phyloP scores from a whole-genome alignment of 2,888 invertebrate genomes.

The Poecilobothrus nobilitatus region DNA sequence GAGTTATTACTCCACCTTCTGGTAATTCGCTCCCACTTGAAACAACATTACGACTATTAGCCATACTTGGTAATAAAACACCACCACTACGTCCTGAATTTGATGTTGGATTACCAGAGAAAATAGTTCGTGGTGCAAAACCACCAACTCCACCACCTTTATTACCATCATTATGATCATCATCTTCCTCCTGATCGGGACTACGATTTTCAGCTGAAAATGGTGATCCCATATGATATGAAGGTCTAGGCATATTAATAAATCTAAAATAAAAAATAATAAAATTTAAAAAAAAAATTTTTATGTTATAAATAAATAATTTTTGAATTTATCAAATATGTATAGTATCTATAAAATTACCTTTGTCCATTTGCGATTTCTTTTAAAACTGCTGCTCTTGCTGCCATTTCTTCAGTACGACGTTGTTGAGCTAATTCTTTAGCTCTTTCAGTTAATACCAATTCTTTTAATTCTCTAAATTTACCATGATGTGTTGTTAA shows the following conservation, averaged over 20 bases:
- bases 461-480: constrained; percentile 71
- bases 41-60: background rate
- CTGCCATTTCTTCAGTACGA: constrained; percentile 63
- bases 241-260: constrained; percentile 2
- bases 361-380: constrained; percentile 53
- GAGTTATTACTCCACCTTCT: constrained; percentile 23
- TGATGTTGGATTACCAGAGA: constrained; percentile 21
- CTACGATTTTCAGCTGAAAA: constrained; percentile 36
- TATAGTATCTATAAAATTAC: no score
- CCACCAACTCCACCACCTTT: constrained; percentile 19
- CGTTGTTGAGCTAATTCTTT: constrained; percentile 68
- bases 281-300: background rate
- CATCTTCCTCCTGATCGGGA: constrained; percentile 28
- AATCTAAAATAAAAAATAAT: constrained; percentile 12
- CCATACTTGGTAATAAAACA: constrained; percentile 23
- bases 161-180: constrained; percentile 22
- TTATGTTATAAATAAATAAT: background rate
- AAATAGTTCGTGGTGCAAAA: constrained; percentile 17
- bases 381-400: constrained; percentile 52
- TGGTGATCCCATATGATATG: constrained; percentile 14
- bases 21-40: constrained; percentile 12
- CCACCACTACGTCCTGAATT: constrained; percentile 23
- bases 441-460: constrained; percentile 67
- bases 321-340: background rate
- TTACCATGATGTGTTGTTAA: constrained; percentile 38